Evolutionary conservation across 2,797 vertebrate species (phyloP), one percentile per base, ranked within the genome.

Genomic region (Salarias fasciatus): DNA sequence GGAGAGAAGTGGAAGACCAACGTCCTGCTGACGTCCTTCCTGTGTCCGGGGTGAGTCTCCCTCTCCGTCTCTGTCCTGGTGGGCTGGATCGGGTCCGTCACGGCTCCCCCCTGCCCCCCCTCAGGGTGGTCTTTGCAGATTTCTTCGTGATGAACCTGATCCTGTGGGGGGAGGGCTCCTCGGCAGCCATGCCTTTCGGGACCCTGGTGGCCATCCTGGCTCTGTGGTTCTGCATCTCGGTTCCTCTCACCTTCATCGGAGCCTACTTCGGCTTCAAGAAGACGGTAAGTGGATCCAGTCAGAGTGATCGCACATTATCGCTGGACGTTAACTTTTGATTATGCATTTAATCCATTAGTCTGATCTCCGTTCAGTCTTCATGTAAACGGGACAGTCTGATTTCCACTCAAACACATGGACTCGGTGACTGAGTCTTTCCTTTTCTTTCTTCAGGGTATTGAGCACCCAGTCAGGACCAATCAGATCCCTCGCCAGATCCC

Each of bases 61-160:
- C 12, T 52, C 11, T 42, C 14, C 71, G n/a, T 64, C 12, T 13
- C 41, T 60, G 11, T 47, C 43, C 3, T 11, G n/a, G n/a, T n/a
- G n/a, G n/a, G n/a, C n/a, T n/a, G n/a, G n/a, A n/a, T n/a, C n/a
- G n/a, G n/a, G n/a, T n/a, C n/a, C n/a, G n/a, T n/a, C n/a, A n/a
- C n/a, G n/a, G n/a, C n/a, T n/a, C n/a, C n/a, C n/a, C n/a, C n/a
- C n/a, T 48, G 5, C 0, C 60, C 44, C 13, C 33, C 72, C 60
- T 9, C 67, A 98, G 96, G n/a, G 94, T 97, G 62, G 90, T 98
- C 64, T 98, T 98, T 91, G 92, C 93, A 9, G 94, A 96, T 83
- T 94, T 98, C 87, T 97, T 98, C 83, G 83, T 96, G 77, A 97
- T 96, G 95, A 98, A 97, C 88, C 88, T 97, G 73, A 98, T 98